Conservation (phyloP, 2,113 vertebrate species). For the Cryptomyrus ogoouensis region DNA sequence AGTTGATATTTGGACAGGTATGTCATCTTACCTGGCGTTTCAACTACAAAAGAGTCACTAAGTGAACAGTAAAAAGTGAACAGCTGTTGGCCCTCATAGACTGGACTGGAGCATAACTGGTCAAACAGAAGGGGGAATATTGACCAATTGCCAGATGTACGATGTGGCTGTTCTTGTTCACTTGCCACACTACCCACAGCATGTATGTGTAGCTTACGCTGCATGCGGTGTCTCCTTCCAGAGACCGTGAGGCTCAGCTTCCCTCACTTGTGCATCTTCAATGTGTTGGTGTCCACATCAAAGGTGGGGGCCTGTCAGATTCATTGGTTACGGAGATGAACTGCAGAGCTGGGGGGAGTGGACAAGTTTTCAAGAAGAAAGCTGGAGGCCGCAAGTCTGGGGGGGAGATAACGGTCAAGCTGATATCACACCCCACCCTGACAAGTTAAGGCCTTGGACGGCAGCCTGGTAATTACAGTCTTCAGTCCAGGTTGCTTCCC, state of each 20-base stretch:
- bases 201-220: neutral
- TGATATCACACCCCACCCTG: neutral
- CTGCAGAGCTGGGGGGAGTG: too few species aligned
- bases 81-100: neutral
- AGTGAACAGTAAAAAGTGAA: neutral
- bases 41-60: neutral
- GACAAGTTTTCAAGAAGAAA: neutral
- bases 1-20: neutral
- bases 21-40: neutral
- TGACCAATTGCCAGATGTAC: neutral
- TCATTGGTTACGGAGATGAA: neutral
- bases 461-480: neutral
- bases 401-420: neutral
- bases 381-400: neutral
- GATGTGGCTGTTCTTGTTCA: neutral
- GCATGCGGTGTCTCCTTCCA: neutral
- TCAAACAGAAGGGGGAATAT: neutral
- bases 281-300: neutral
- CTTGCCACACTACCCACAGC: neutral
- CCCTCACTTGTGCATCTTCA: neutral
- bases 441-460: neutral
- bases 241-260: neutral
- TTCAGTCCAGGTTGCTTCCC: neutral
- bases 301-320: neutral
- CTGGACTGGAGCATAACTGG: neutral